Evolutionary conservation across 1,140 invertebrate species (phyloP), one percentile per base, ranked within the genome.

Genomic region (Vanessa atalanta): DNA sequence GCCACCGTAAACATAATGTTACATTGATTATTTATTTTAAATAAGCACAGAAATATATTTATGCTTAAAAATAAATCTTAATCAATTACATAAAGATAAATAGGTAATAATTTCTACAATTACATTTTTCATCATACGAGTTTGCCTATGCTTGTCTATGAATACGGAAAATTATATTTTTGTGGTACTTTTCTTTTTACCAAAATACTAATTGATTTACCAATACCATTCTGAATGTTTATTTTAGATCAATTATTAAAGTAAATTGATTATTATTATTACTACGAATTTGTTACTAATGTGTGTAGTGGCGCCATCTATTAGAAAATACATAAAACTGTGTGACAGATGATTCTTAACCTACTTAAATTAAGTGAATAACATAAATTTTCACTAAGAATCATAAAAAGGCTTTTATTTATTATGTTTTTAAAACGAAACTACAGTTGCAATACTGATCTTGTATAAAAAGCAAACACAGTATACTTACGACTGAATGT

Each of bases 221-320:
- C 1, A 9, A 43, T 43, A 43, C 37, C 37, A 43, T 43, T 43
- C 3, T 9, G 9, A 43, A 9, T 43, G 7, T 43, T 9, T 43
- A 43, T 43, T 43, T 43, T 43, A 43, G 7, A 11, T 11, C 9
- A 1, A 43, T 43, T 43, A 43, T 43, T 43, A 9, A n/a, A 11
- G 37, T 8, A 43, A 43, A 43, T 43, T 43, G 9, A 43, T 43
- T 43, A 43, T 43, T 43, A 43, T 8, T 43, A 43, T 43, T 43
- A 43, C 7, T 13, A 61, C 7, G 47, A 63, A 13, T 75, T 69
- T 72, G 63, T 60, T 57, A 70, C 68, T 13, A 67, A 11, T 43
- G 37, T 9, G 37, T 43, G 37, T 43, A 43, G 43, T 74, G 70
- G 73, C 80, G 80, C 80, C 80, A 81, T 79, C 80, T 79, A 64